Percentiles rank a stretch among this genome's conserved stretches.
Conservation (phyloP, 2,888 invertebrate species). For the Sussaba pulchella region DNA sequence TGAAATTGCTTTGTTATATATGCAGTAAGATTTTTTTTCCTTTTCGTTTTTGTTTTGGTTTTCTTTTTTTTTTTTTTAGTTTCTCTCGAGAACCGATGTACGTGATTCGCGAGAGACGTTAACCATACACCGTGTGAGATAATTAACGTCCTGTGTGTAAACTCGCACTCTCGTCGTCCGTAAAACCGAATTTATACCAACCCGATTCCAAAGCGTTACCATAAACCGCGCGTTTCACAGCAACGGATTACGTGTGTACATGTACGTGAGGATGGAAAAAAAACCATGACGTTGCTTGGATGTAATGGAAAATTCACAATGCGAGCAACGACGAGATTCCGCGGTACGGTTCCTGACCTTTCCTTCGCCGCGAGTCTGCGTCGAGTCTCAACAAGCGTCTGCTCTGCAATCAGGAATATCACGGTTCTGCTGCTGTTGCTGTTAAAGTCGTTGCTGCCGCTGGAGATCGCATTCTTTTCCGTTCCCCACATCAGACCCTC, state of each 20-base stretch:
- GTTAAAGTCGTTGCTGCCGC: slow-evolving; percentile 26
- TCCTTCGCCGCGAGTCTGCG: slow-evolving; percentile 41
- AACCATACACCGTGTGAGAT: slow-evolving; percentile 2
- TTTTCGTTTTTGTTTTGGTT: too few species aligned
- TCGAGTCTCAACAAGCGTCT: slow-evolving; percentile 45
- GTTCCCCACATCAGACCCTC: slow-evolving; percentile 58
- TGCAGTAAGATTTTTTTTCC: too few species aligned
- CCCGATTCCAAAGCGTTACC: slow-evolving; percentile 38
- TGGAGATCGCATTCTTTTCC: slow-evolving; percentile 63
- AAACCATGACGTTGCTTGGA: slow-evolving; percentile 25
- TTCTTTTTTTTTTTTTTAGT: too few species aligned
- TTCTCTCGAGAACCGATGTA: too few species aligned
- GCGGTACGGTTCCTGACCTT: slow-evolving; percentile 69
- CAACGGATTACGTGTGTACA: slow-evolving; percentile 48
- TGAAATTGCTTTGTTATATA: slow-evolving; percentile 12
- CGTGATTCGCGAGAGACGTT: background rate
- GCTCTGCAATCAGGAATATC: slow-evolving; percentile 57
- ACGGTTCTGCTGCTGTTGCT: slow-evolving; percentile 54
- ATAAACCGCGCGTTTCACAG: slow-evolving; percentile 48
- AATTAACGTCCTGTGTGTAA: slow-evolving; percentile 17
- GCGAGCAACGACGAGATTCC: too few species aligned
- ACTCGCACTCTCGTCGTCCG: too few species aligned
- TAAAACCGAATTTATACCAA: slow-evolving; percentile 30
- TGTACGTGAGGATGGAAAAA: slow-evolving; percentile 10
- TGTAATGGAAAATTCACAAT: slow-evolving; percentile 51